Base-by-base conservation (phyloP, 2,888 invertebrate genomes). In the Trichogramma dendrolimi region DNA sequence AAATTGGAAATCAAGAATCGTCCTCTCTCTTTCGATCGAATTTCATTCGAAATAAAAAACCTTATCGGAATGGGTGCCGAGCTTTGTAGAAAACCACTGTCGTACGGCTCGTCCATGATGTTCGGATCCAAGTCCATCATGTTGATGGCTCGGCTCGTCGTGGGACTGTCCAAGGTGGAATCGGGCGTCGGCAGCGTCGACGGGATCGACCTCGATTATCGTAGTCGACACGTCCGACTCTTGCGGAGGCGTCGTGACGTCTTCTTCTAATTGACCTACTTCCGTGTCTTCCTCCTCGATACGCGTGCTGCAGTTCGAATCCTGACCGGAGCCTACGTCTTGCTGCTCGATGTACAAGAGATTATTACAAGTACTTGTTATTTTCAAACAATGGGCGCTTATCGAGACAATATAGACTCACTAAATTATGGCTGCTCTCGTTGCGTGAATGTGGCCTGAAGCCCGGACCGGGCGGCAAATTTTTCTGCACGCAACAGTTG, bases 401-500 rank as follows among this genome's bases (percentile, higher is more conserved):
- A 10, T 53, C 44, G 5, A n/a, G 42, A n/a, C n/a, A 50, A 57
- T 62, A 49, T 8, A 65, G 56, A 73, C 80, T 80, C 78, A 86
- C 86, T 62, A 83, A 80, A 73, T 80, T 84, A 42, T 80, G 79
- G 64, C 75, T 80, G 60, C 78, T 79, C 76, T 93, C 93, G 75
- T 93, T 94, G 42, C 94, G 86, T 56, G 92, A 92, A 79, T 95
- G 94, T 4, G 95, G 94, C 42, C 95, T 81, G 79, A 95, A 95
- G 40, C 95, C 95, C 6, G 95, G 95, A 0, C 95, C 95, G 0
- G 93, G 94, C 7, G 94, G 94, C 62, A 94, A 79, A 83, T 94
- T 94, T 79, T 95, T 95, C 77, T 95, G 93, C 27, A 95, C 94
- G 80, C 94, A 97, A 81, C 94, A 96, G 81, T 94, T 96, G 5